These are phyloP conservation scores for Dioctria rufipes DNA, from an alignment of 2,888 invertebrate genomes.

Conservation along the genomic window DNA sequence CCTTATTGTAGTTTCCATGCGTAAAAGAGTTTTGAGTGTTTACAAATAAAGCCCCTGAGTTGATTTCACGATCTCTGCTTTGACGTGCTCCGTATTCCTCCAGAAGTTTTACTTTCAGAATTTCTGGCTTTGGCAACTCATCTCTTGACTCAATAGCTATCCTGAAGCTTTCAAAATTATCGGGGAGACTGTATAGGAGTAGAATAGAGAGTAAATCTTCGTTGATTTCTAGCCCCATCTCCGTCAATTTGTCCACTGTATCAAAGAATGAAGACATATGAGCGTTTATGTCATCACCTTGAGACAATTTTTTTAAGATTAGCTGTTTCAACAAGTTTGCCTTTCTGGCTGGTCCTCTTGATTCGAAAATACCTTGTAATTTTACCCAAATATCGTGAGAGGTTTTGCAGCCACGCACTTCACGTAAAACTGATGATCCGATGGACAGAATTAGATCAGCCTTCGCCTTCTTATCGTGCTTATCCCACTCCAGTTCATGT, in stretches of 20 bases:
- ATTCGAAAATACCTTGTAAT: neutral
- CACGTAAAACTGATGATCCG: neutral
- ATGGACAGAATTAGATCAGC: neutral
- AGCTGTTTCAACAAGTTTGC: neutral
- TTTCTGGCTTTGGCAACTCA: neutral
- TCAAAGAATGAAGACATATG: neutral
- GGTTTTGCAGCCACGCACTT: neutral
- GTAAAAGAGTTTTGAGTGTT: no score
- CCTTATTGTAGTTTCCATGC: no score
- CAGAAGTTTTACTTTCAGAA: no score
- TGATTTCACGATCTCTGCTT: no score
- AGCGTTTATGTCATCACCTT: neutral
- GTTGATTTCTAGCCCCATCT: neutral
- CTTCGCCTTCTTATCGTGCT: neutral
- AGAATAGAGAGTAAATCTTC: neutral
- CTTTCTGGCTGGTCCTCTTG: neutral
- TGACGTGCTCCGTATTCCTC: no score
- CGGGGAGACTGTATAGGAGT: neutral
- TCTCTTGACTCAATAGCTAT: neutral
- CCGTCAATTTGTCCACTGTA: neutral
- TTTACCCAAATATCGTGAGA: neutral
- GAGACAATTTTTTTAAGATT: neutral
- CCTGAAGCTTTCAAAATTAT: slow-evolving; percentile 7
- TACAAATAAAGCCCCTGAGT: no score
- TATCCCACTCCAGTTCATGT: no score